Evolutionary conservation across 1,140 invertebrate species (phyloP).

Genomic region (Acyrthosiphon pisum): DNA sequence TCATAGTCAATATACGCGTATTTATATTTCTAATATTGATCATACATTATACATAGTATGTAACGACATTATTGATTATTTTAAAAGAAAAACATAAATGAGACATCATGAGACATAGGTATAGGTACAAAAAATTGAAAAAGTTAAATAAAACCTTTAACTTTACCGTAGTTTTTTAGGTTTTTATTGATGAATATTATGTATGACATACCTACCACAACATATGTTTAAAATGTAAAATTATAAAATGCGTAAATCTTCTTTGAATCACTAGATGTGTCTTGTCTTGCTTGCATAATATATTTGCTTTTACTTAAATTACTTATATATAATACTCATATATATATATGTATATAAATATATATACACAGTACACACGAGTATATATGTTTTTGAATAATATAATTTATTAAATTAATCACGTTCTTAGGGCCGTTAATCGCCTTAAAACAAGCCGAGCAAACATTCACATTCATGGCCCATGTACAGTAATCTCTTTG

Average conservation of each 20-base stretch:
- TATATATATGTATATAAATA: background rate
- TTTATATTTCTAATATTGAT: background rate
- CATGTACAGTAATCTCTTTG: constrained; percentile 37
- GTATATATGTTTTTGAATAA: background rate
- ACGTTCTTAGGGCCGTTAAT: constrained; percentile 40
- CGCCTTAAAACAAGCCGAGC: constrained; percentile 45
- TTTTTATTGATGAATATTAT: background rate
- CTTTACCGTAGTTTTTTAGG: background rate
- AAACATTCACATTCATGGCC: constrained; percentile 31
- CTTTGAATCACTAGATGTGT: constrained; percentile 19
- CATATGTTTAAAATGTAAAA: background rate
- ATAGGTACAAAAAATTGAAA: no score
- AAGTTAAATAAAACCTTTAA: background rate
- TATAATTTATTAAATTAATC: constrained; percentile 47
- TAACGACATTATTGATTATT: background rate
- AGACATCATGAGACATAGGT: no score
- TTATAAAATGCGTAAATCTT: background rate
- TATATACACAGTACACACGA: no score
- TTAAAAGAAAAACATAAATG: background rate
- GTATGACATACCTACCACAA: background rate
- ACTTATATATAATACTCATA: background rate
- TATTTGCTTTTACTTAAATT: constrained; percentile 29
- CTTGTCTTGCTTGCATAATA: constrained; percentile 31
- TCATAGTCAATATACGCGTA: background rate
- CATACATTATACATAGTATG: background rate